Base-by-base conservation (phyloP, 2,113 vertebrate genomes). In the Cranoglanis bouderius region DNA sequence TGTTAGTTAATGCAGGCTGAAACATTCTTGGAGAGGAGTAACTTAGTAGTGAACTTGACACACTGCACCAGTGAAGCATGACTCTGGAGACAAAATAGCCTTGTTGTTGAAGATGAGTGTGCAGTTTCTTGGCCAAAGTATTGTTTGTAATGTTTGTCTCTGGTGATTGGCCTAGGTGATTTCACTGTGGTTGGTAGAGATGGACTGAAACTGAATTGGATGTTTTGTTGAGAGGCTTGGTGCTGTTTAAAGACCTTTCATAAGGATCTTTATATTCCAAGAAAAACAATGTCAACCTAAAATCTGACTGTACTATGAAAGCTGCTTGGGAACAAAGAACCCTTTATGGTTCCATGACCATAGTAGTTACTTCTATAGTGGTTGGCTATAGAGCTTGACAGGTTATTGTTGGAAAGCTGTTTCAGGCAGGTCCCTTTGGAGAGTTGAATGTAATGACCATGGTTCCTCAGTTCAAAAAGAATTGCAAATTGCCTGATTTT, bases 351-450 rank as follows among this genome's bases (percentile, higher is more conserved):
- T 88, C 21, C 40, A 32, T 78, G 55, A 74, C 67, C n/a, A 65
- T 63, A 83, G 86, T 32, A 63, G 67, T 8, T 89, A 61, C 85
- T 85, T 78, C 78, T 35, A 82, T 75, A 77, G 59, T 51, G 35
- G 21, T 55, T 88, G 75, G 61, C 91, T 85, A 77, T 13, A 84
- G 82, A 70, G 74, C 72, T 92, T 63, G 90, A 90, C 89, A 91
- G 84, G 89, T 92, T 91, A 87, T 86, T 92, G 89, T 93, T 92
- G 91, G 89, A 88, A 88, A 84, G 81, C 72, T 88, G 88, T 92
- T 90, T 92, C 88, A 87, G 74, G 82, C 87, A 92, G 88, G 88
- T 87, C 82, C 26, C 88, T 90, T 87, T 87, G 88, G 63, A 86
- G 88, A 77, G 83, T 53, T 46, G 38, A 61, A 87, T 78, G 29